Percentiles rank a stretch among this genome's conserved stretches.
Conservation (phyloP, 2,113 vertebrate genomes). For the Cebus imitator region DNA sequence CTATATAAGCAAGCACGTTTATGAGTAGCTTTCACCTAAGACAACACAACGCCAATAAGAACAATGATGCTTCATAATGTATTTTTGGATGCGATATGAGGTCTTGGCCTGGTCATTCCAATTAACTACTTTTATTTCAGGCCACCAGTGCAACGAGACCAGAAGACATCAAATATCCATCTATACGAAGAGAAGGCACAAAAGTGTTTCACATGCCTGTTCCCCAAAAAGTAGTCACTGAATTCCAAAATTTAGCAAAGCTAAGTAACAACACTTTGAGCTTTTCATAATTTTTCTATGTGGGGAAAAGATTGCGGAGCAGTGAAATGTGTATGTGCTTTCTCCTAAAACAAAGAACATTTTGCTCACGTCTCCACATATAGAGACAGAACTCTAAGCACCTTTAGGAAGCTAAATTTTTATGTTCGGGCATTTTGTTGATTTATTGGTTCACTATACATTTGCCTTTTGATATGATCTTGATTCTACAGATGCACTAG, state of each 20-base stretch:
- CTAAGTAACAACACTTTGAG: not conserved
- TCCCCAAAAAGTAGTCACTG: not conserved
- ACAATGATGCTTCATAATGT: not conserved
- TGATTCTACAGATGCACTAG: not conserved
- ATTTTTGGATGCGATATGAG: constrained; percentile 22
- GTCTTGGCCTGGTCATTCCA: constrained; percentile 11
- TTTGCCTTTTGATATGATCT: not conserved
- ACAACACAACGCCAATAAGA: constrained; percentile 31
- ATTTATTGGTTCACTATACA: constrained; percentile 10
- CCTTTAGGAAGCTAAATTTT: not conserved
- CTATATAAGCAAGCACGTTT: constrained; percentile 59
- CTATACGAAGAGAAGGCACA: not conserved
- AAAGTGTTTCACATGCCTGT: not conserved
- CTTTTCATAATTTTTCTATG: not conserved
- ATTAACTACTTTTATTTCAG: constrained; percentile 20
- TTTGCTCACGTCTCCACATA: not conserved
- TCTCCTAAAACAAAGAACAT: constrained; percentile 33
- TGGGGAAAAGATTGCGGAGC: not conserved
- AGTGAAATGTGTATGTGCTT: not conserved
- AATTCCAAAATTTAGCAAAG: not conserved
- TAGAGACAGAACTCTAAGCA: not conserved
- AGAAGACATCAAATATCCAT: not conserved
- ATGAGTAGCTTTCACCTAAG: constrained; percentile 49
- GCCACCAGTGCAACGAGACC: not conserved
- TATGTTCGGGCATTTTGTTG: not conserved